Evolutionary conservation across 2,888 invertebrate species (phyloP).

Genomic region (Drosophila tripunctata): DNA sequence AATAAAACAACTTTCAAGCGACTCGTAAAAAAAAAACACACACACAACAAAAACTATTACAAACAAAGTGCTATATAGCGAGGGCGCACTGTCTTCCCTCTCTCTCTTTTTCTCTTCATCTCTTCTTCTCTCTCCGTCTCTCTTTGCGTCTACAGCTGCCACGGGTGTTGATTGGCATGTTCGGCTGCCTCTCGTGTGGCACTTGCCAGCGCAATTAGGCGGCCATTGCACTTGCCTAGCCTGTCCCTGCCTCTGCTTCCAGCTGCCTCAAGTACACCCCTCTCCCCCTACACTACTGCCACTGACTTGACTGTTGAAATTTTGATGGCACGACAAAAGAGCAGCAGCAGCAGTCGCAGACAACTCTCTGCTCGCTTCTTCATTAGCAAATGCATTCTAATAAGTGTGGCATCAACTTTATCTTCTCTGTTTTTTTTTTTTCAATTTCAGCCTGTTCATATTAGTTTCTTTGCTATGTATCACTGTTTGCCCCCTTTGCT

Average conservation of each 20-base stretch:
- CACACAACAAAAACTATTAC: slow-evolving; percentile 55
- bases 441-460: neutral
- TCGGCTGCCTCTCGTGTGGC: slow-evolving; percentile 64
- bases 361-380: slow-evolving; percentile 37
- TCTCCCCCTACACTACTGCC: neutral
- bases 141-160: slow-evolving; percentile 25
- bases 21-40: slow-evolving; percentile 13
- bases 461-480: slow-evolving; percentile 11
- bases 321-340: slow-evolving; percentile 64
- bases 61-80: slow-evolving; percentile 50
- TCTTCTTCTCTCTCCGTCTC: neutral
- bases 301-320: slow-evolving; percentile 48
- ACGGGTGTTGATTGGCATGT: slow-evolving; percentile 74
- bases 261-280: neutral
- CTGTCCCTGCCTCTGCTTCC: too few species aligned
- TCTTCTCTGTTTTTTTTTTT: neutral
- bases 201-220: slow-evolving; percentile 74
- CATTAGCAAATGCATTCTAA: slow-evolving; percentile 67
- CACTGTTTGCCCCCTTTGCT: too few species aligned
- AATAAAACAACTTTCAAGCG: slow-evolving; percentile 64
- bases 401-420: slow-evolving; percentile 46
- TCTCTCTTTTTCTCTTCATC: neutral
- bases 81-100: slow-evolving; percentile 6
- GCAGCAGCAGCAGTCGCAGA: slow-evolving; percentile 51
- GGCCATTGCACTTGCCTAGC: slow-evolving; percentile 71